A percentile compares a stretch with the other conserved stretches of the same genome.
Evolutionary conservation across 2,797 vertebrate genomes (phyloP).

Genomic region (Brachymystax lenok): DNA sequence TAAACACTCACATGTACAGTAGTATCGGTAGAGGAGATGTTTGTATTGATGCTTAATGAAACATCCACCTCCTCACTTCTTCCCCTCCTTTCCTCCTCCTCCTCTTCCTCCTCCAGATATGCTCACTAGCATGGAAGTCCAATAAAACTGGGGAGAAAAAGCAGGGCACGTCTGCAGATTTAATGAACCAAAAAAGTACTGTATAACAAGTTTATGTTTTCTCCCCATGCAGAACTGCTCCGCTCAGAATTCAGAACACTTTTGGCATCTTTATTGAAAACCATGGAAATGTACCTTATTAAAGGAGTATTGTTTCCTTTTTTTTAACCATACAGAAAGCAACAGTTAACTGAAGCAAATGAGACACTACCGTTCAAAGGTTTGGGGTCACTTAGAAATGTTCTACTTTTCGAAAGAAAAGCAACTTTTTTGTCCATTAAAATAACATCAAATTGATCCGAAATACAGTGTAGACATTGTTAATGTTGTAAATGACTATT

Average conservation of each 20-base stretch:
- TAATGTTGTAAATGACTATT: no score
- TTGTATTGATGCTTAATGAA: constrained; percentile 67
- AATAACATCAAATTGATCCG: no score
- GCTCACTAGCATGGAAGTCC: constrained; percentile 56
- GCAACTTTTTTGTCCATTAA: no score
- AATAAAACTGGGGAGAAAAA: constrained; percentile 58
- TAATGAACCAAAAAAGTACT: constrained; percentile 68
- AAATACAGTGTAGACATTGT: no score
- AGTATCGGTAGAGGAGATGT: constrained; percentile 43
- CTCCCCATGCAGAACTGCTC: constrained; percentile 57
- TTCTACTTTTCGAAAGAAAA: no score
- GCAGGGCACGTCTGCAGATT: constrained; percentile 76
- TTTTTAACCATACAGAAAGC: constrained; percentile 9
- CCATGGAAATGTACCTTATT: constrained; percentile 18
- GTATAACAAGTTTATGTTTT: constrained; percentile 69
- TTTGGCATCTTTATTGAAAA: constrained; percentile 30
- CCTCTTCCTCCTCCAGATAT: constrained; percentile 59
- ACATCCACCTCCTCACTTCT: constrained; percentile 20
- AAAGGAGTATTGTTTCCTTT: constrained; percentile 25
- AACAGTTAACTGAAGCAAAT: neutral
- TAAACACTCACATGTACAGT: no score
- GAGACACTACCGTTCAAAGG: no score
- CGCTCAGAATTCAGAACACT: constrained; percentile 50
- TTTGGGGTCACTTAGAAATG: no score
- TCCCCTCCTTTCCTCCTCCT: neutral